Evolutionary conservation across 2,888 invertebrate genomes (phyloP).

Genomic region (Euplagia quadripunctaria): DNA sequence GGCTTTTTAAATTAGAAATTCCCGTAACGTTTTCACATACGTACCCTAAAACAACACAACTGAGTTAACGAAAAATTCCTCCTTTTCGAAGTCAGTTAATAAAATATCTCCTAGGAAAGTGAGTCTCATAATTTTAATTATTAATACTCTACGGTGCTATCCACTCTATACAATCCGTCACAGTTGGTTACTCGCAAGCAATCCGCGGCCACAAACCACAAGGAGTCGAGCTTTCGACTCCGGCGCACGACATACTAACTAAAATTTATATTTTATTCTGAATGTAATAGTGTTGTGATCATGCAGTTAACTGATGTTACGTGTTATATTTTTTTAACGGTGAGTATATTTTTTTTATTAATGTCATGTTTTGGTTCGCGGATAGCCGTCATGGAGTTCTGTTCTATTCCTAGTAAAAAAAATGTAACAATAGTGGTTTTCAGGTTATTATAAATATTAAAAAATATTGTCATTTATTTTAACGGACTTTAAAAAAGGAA

Average conservation of each 20-base stretch:
- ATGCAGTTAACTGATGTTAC: conserved; percentile 69
- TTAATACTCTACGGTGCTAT: conserved; percentile 49
- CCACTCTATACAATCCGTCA: conserved; percentile 66
- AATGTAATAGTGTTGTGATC: conserved; percentile 54
- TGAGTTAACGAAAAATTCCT: too few species aligned
- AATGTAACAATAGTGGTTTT: neutral
- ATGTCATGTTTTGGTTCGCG: neutral
- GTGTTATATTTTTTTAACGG: conserved; percentile 71
- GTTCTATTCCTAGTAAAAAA: neutral
- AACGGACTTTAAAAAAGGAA: neutral
- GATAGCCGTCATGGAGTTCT: too few species aligned
- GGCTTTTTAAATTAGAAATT: too few species aligned
- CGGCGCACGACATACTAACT: conserved; percentile 54
- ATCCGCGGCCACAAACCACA: conserved; percentile 60
- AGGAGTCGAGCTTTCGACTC: conserved; percentile 67
- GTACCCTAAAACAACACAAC: too few species aligned
- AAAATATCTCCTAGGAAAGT: neutral
- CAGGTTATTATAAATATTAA: too few species aligned
- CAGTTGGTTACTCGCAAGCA: conserved; percentile 63
- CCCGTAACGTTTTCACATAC: too few species aligned
- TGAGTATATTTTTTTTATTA: conserved; percentile 56
- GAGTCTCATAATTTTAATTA: neutral
- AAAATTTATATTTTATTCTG: conserved; percentile 10
- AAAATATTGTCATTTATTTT: neutral
- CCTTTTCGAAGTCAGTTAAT: too few species aligned